Conservation (phyloP, 2,113 vertebrate species). For the Balaenoptera acutorostrata region DNA sequence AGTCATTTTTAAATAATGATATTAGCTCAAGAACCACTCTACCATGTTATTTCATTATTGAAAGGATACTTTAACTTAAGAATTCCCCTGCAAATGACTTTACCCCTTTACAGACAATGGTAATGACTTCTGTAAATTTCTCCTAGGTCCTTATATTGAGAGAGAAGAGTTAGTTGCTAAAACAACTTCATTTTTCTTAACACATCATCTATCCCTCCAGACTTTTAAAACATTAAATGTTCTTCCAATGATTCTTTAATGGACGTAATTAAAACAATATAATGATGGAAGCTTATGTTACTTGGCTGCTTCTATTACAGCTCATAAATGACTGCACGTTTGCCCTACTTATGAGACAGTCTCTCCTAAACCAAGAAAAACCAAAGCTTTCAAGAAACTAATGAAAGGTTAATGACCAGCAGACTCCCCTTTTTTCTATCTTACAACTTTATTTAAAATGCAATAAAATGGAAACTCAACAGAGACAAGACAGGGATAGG, state of each 20-base stretch:
- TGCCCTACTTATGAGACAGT: not conserved
- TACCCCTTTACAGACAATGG: not conserved
- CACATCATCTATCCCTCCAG: not conserved
- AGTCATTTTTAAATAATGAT: constrained; percentile 37
- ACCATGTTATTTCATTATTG: not conserved
- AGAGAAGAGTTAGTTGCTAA: constrained; percentile 14
- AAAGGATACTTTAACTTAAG: not conserved
- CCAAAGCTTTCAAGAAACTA: not conserved
- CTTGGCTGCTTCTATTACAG: constrained; percentile 23
- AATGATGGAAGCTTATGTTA: not conserved
- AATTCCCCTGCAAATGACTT: not conserved
- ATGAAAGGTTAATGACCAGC: not conserved
- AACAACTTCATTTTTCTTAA: constrained; percentile 38
- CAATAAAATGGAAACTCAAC: not conserved
- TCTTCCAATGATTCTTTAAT: constrained; percentile 34
- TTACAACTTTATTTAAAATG: not conserved
- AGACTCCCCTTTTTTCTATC: not conserved
- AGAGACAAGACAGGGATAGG: not conserved
- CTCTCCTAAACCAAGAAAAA: not conserved
- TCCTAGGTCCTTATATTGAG: not conserved
- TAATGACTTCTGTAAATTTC: not conserved
- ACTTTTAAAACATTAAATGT: constrained; percentile 12
- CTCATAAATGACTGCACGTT: not conserved
- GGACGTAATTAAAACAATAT: constrained; percentile 39
- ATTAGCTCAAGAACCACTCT: constrained; percentile 13